Conservation (phyloP, 2,113 vertebrate genomes). For the Podocnemis expansa region DNA sequence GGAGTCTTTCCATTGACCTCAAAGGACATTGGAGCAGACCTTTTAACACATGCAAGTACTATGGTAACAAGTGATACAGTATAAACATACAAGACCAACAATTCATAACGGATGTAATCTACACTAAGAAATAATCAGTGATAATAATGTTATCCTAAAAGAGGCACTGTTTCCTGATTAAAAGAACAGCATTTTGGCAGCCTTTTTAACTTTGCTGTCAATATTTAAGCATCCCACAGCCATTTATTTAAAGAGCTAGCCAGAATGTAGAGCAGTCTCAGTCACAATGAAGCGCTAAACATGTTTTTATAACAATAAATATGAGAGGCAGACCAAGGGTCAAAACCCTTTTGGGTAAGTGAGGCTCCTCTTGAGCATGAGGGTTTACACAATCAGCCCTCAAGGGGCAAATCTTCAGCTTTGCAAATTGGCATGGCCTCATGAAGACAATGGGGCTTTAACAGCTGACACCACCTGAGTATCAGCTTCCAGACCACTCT, state of each 20-base stretch:
- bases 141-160: neutral
- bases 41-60: neutral
- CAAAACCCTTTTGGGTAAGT: neutral
- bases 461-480: neutral
- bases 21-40: neutral
- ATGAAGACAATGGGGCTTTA: neutral
- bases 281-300: neutral
- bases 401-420: neutral
- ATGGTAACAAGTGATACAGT: neutral
- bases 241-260: neutral
- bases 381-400: neutral
- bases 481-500: neutral
- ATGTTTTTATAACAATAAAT: neutral
- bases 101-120: neutral
- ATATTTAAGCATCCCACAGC: neutral
- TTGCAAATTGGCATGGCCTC: neutral
- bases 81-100: neutral
- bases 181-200: neutral
- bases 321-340: neutral
- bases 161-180: neutral
- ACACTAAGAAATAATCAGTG: neutral
- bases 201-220: neutral
- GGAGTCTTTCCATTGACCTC: neutral
- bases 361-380: rapidly evolving
- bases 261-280: neutral